Evolutionary conservation across 2,113 vertebrate genomes (phyloP), one percentile per base, ranked within the genome.

Genomic region (Ia io): DNA sequence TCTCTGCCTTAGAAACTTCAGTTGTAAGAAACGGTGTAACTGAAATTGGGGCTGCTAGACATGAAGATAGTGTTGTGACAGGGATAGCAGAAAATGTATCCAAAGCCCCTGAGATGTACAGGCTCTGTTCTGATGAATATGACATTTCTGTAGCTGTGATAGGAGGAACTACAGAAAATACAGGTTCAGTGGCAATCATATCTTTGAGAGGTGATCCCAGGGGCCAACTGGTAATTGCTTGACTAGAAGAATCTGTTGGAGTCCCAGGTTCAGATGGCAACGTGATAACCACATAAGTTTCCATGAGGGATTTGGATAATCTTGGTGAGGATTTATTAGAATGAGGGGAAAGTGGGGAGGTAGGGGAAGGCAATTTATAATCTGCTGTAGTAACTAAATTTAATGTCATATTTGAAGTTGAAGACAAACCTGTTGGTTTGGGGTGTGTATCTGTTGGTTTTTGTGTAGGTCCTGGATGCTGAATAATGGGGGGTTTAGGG

Each of bases 241-340:
- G 99, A 77, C 98, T 98, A 97, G 98, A 98, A 89, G 97, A 95
- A 88, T 99, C 99, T 82, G 99, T 99, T 93, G 99, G 99, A 97
- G 99, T 99, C 76, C 99, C 99, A 93, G 99, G 99, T 95, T 99
- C 99, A 96, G 99, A 99, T 84, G 99, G 99, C 97, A 99, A 98
- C 7, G 99, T 99, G 97, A 99, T 99, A 53, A 99, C 99, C 65
- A 99, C 99, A 65, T 99, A 99, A 0, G 99, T 99, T 97, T 99
- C 99, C 95, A 97, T 98, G 91, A 99, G 98, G 88, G 99, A 98
- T 98, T 99, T 99, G 30, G 98, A 97, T 97, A 99, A 93, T 93
- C 99, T 99, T 40, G 99, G 99, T 73, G 99, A 99, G 87, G 98
- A 98, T 95, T 98, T 99, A 88, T 98, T 99, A 78, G 98, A 99